These are phyloP conservation scores for Cryptophagus acutangulus DNA, from an alignment of 2,888 invertebrate species.

Conservation along the genomic window DNA sequence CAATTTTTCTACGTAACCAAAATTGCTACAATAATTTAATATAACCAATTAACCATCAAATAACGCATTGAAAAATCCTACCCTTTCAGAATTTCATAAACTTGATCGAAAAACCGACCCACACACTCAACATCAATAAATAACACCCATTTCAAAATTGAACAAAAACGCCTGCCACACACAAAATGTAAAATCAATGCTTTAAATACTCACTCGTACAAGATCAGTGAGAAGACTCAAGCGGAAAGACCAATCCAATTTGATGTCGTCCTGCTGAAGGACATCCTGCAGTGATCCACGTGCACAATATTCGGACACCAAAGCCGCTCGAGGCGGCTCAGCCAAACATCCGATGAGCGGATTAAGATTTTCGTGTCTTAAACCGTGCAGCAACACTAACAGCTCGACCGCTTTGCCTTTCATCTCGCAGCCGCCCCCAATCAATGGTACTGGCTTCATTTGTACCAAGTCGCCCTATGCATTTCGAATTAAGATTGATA, in stretches of 20 bases:
- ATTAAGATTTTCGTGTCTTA: conserved; percentile 89
- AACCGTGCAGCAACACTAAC: conserved; percentile 71
- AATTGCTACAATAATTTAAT: too few species aligned
- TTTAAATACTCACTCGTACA: conserved; percentile 61
- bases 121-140: too few species aligned
- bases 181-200: background rate
- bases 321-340: conserved; percentile 69
- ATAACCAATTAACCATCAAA: too few species aligned
- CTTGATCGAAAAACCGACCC: too few species aligned
- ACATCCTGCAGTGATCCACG: conserved; percentile 86
- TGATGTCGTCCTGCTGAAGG: conserved; percentile 82
- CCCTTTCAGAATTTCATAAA: too few species aligned
- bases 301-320: conserved; percentile 84
- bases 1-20: too few species aligned
- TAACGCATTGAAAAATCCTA: too few species aligned
- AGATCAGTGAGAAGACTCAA: conserved; percentile 89
- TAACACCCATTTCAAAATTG: too few species aligned
- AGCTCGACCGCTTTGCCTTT: conserved; percentile 76
- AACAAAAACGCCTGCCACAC: too few species aligned
- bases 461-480: conserved; percentile 88
- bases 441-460: conserved; percentile 68
- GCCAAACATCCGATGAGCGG: conserved; percentile 82
- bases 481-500: too few species aligned
- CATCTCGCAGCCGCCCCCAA: conserved; percentile 54
- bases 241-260: conserved; percentile 93